Conservation (phyloP, 2,888 invertebrate genomes). For the Chaetoderma sp. region DNA sequence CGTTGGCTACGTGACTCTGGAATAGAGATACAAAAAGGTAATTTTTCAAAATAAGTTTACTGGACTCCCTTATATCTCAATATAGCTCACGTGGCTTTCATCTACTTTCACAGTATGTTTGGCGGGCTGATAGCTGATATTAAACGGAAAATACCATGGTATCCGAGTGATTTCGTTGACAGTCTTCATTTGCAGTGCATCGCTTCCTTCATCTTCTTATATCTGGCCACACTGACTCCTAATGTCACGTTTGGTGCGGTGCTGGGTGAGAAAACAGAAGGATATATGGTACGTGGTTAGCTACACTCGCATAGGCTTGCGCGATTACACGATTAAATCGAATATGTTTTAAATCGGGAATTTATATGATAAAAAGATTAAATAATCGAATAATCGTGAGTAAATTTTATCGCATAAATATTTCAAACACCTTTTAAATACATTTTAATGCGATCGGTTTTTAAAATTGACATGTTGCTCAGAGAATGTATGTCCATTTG, state of each 20-base stretch:
- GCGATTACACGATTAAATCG: no score
- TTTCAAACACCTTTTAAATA: no score
- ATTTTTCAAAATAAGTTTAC: background rate
- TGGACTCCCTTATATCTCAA: no score
- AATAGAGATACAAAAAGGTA: background rate
- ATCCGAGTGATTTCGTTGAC: slow-evolving; percentile 67
- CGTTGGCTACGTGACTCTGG: no score
- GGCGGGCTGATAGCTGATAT: slow-evolving; percentile 64
- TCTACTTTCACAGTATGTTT: slow-evolving; percentile 53
- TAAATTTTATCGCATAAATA: no score
- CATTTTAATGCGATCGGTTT: no score
- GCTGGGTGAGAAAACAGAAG: slow-evolving; percentile 63
- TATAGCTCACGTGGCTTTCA: slow-evolving; percentile 12
- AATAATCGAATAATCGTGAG: no score
- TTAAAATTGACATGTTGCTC: no score
- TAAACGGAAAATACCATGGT: slow-evolving; percentile 60
- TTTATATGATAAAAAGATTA: no score
- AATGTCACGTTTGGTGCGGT: slow-evolving; percentile 69
- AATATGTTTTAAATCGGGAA: no score
- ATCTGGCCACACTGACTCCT: slow-evolving; percentile 68
- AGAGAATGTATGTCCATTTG: no score
- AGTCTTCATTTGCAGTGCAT: slow-evolving; percentile 67
- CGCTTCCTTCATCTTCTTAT: slow-evolving; percentile 66
- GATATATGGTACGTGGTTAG: slow-evolving; percentile 59
- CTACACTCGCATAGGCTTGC: no score